Base-by-base conservation (phyloP, 2,113 vertebrate genomes). In the Sebastes fasciatus region DNA sequence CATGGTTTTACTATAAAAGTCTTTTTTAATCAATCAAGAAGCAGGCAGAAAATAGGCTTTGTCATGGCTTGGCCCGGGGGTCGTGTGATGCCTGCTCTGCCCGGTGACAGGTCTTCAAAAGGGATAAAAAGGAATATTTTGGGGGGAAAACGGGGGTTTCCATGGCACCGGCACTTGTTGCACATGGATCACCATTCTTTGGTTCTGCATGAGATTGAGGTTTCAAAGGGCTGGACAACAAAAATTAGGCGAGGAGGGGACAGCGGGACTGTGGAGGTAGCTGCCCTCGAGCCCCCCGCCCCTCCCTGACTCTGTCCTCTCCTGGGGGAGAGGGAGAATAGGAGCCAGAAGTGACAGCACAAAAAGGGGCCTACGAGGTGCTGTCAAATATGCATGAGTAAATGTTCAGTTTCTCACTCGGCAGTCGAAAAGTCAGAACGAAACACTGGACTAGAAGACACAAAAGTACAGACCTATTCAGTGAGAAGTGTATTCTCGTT, bases 1-100 rank as follows among this genome's bases (percentile, higher is more conserved):
- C 98, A 98, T 97, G 97, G 97, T 98, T 98, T 99, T 97, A 94
- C 97, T 97, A 96, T 34, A 98, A 99, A 99, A 98, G 97, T 99
- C 89, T 80, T 93, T 98, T 99, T 99, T 98, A 98, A 99, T 99
- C 98, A 98, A 99, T 99, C 98, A 99, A 98, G 96, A 96, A 96
- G 96, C 95, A 96, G 97, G 96, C 97, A 99, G 97, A 99, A 99
- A 99, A 99, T 98, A 96, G 97, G 97, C 97, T 99, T 97, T 97
- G 98, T 99, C 98, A 98, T 96, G 98, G 96, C 97, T 92, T 91
- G 96, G 96, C 96, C 96, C 77, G 91, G 34, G 96, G 98, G 97
- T 97, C 96, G 94, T 97, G 97, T 96, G 97, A 96, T 96, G 97
- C 97, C 96, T 95, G 94, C 96, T 96, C 94, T 94, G 96, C 95